phyloP scores from a whole-genome alignment of 64 coral and sea anemone species.

The Montipora efflorescens region DNA sequence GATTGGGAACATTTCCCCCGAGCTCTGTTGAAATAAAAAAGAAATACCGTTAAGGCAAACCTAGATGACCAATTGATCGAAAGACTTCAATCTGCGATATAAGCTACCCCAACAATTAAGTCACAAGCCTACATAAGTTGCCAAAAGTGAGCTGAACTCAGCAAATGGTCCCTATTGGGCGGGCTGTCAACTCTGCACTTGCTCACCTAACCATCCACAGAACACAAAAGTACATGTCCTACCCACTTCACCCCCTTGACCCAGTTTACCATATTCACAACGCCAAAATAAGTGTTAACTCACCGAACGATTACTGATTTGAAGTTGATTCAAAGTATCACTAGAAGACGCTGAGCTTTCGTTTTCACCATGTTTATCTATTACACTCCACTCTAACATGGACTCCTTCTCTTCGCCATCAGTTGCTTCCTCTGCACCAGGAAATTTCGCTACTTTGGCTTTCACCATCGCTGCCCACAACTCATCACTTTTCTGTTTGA shows the following conservation, averaged over 20 bases:
- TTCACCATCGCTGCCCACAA: slow-evolving; percentile 77
- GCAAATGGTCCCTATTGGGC: not conserved
- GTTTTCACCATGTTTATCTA: not conserved
- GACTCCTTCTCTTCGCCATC: slow-evolving; percentile 2
- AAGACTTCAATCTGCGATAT: not conserved
- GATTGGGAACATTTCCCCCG: slow-evolving; percentile 18
- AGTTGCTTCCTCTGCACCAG: not conserved
- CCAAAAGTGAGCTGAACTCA: not conserved
- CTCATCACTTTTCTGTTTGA: slow-evolving; percentile 62
- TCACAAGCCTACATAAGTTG: not conserved
- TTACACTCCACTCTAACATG: slow-evolving; percentile 12
- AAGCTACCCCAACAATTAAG: not conserved
- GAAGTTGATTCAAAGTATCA: not conserved
- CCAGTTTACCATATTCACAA: not conserved
- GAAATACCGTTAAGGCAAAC: not conserved
- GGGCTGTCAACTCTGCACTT: too few species aligned
- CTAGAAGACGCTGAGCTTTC: not conserved
- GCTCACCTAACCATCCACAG: too few species aligned
- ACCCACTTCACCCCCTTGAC: not conserved
- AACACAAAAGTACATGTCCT: too few species aligned
- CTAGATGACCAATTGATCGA: not conserved
- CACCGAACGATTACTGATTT: not conserved
- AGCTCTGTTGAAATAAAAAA: not conserved
- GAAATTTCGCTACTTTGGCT: slow-evolving; percentile 22
- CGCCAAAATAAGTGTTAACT: not conserved